Conservation (phyloP, 2,797 vertebrate genomes). For the Megalops cyprinoides region DNA sequence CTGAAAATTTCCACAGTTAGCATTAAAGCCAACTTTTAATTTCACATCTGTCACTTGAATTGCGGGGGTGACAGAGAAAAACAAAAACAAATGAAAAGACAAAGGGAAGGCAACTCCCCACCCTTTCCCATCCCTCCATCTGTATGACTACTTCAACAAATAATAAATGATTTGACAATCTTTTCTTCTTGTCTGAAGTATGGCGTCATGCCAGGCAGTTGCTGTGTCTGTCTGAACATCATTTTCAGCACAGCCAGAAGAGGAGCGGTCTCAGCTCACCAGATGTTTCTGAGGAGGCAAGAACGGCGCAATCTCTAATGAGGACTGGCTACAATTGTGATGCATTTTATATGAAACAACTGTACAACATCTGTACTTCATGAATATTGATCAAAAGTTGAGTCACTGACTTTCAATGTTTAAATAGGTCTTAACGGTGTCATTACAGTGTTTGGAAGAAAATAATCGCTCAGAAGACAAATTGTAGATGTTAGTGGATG, state of each 20-base stretch:
- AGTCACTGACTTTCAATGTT: too few relatives aligned
- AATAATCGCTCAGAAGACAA: not conserved
- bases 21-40: not conserved
- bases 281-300: constrained; percentile 1
- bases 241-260: not conserved
- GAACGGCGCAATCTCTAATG: not conserved
- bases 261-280: not conserved
- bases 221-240: not conserved
- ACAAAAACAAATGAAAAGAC: not conserved
- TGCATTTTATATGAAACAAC: not conserved
- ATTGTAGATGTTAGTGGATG: not conserved
- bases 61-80: not conserved
- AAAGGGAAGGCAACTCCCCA: not conserved
- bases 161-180: not conserved
- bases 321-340: not conserved
- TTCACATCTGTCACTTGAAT: not conserved
- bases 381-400: not conserved
- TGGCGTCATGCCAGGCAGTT: not conserved
- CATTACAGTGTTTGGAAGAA: not conserved
- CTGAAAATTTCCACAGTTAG: too few relatives aligned
- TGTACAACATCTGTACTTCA: not conserved
- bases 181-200: not conserved
- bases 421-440: not conserved
- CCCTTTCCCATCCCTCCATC: not conserved
- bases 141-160: not conserved